phyloP scores from a whole-genome alignment of 2,113 vertebrate species.

The Semnopithecus entellus region DNA sequence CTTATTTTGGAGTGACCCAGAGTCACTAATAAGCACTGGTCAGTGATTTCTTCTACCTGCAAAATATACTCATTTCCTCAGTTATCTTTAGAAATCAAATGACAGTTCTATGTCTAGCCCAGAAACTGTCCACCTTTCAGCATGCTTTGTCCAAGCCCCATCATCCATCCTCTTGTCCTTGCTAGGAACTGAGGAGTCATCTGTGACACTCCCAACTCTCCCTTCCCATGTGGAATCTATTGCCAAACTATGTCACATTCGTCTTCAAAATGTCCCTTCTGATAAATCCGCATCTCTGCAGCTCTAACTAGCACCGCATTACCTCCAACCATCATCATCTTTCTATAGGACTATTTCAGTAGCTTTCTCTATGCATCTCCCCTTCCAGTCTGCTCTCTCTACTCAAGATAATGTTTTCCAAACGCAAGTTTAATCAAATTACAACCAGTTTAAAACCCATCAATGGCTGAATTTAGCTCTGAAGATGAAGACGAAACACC shows the following conservation, averaged over 20 bases:
- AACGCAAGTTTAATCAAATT: background rate
- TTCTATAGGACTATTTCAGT: background rate
- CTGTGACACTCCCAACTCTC: background rate
- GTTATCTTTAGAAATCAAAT: background rate
- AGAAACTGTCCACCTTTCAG: background rate
- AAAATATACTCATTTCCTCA: background rate
- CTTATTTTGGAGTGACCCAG: background rate
- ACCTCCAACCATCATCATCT: background rate
- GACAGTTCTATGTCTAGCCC: background rate
- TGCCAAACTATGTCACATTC: background rate
- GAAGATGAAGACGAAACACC: background rate
- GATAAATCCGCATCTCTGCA: background rate
- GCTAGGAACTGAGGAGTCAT: background rate
- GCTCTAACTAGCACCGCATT: background rate
- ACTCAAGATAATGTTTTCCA: background rate
- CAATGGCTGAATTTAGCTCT: background rate
- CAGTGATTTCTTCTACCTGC: background rate
- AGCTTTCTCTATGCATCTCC: background rate
- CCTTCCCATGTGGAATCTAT: background rate
- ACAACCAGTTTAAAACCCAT: background rate
- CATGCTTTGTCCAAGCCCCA: background rate
- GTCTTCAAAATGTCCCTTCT: background rate
- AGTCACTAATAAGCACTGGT: background rate
- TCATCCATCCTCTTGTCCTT: background rate
- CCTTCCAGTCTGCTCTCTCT: background rate